Percentiles rank a stretch among this genome's conserved stretches.
Evolutionary conservation across 1,140 invertebrate genomes (phyloP).

Genomic region (Sycobia sp.): DNA sequence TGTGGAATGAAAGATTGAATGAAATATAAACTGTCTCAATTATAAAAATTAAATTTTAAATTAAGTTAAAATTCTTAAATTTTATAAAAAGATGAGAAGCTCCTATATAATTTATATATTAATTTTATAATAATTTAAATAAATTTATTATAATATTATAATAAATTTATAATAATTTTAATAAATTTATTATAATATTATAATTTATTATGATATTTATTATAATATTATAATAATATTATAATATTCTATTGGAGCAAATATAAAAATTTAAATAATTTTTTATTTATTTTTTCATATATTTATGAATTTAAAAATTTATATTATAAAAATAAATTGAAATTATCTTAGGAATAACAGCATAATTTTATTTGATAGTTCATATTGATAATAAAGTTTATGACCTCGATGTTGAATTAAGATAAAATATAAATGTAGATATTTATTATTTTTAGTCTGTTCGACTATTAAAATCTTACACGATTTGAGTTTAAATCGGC

Average conservation of each 20-base stretch:
- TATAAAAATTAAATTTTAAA: slow-evolving; percentile 61
- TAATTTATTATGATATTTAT: no score
- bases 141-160: slow-evolving; percentile 40
- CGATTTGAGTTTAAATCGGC: neutral
- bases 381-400: slow-evolving; percentile 70
- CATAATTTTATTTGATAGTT: slow-evolving; percentile 69
- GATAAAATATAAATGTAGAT: slow-evolving; percentile 66
- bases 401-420: slow-evolving; percentile 84
- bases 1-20: slow-evolving; percentile 70
- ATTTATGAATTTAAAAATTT: slow-evolving; percentile 52
- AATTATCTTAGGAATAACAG: slow-evolving; percentile 78
- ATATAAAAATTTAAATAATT: slow-evolving; percentile 63
- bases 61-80: slow-evolving; percentile 71
- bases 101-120: slow-evolving; percentile 65
- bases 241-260: slow-evolving; percentile 61
- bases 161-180: no score
- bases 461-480: slow-evolving; percentile 59
- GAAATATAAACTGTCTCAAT: slow-evolving; percentile 59
- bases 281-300: slow-evolving; percentile 45
- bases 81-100: slow-evolving; percentile 66
- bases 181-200: no score
- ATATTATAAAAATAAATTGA: slow-evolving; percentile 50
- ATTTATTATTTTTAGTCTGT: slow-evolving; percentile 71
- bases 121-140: slow-evolving; percentile 50
- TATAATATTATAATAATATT: no score